Evolutionary conservation across 2,797 vertebrate genomes (phyloP).

Genomic region (Alca torda): DNA sequence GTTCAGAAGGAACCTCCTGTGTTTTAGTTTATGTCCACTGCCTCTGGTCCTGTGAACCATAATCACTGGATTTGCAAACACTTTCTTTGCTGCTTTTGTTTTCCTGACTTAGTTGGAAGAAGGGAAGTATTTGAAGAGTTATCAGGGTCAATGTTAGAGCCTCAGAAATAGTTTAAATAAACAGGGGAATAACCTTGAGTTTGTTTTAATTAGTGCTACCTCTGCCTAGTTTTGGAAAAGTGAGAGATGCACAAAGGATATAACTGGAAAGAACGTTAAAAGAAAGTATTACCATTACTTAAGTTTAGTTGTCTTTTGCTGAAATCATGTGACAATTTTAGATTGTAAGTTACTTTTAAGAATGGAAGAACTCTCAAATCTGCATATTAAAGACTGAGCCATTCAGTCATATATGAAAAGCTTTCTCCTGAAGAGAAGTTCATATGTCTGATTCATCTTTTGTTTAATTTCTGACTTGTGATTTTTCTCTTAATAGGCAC

Average conservation of each 20-base stretch:
- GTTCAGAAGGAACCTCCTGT: neutral
- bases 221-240: neutral
- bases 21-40: neutral
- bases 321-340: neutral
- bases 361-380: neutral
- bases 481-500: neutral
- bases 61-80: neutral
- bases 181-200: neutral
- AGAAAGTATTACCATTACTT: neutral
- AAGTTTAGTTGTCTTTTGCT: neutral
- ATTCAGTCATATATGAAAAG: neutral
- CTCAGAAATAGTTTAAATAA: neutral
- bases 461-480: neutral
- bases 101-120: neutral
- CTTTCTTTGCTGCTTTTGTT: neutral
- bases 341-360: neutral
- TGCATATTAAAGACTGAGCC: neutral
- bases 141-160: neutral
- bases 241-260: neutral
- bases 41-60: neutral
- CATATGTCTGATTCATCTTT: neutral
- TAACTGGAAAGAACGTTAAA: neutral
- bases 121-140: neutral
- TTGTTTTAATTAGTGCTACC: neutral
- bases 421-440: neutral